These are phyloP conservation scores for Phaethon lepturus DNA, from an alignment of 2,113 vertebrate species.

Conservation along the genomic window DNA sequence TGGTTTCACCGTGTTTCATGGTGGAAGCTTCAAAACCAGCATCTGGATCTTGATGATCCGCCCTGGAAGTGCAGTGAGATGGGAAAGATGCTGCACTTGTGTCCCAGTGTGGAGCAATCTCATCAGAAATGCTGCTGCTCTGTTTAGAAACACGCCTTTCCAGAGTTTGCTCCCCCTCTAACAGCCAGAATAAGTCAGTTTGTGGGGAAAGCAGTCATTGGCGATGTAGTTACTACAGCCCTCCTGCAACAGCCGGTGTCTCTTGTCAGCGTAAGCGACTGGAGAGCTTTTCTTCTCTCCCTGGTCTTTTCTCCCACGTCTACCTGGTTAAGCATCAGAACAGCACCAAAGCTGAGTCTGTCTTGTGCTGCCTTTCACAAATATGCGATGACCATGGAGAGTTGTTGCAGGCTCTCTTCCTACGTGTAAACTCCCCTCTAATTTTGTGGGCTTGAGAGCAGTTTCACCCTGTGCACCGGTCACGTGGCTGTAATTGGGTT, in stretches of 20 bases:
- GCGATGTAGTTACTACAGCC: too few relatives aligned
- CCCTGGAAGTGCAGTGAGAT: neutral
- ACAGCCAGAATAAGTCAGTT: neutral
- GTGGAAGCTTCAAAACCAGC: neutral
- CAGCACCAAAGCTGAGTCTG: neutral
- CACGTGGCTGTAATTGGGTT: neutral
- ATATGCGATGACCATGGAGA: fast-evolving
- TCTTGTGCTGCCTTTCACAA: fast-evolving
- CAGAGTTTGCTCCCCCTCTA: neutral
- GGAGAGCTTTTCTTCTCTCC: neutral
- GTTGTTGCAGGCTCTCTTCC: neutral
- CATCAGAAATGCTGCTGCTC: neutral
- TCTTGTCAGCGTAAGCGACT: neutral
- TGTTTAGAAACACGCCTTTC: neutral
- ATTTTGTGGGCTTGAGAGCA: neutral
- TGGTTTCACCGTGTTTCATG: neutral
- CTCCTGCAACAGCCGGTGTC: neutral
- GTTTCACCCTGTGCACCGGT: fast-evolving
- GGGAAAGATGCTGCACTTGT: fast-evolving
- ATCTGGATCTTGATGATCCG: fast-evolving
- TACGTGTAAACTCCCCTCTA: neutral
- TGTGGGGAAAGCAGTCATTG: neutral
- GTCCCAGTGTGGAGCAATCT: fast-evolving
- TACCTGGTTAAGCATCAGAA: neutral
- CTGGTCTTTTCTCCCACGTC: fast-evolving